Percentiles rank a stretch among this genome's conserved stretches.
These are phyloP conservation scores for Linurgus olivaceus DNA, from an alignment of 2,797 vertebrate species.

Conservation along the genomic window DNA sequence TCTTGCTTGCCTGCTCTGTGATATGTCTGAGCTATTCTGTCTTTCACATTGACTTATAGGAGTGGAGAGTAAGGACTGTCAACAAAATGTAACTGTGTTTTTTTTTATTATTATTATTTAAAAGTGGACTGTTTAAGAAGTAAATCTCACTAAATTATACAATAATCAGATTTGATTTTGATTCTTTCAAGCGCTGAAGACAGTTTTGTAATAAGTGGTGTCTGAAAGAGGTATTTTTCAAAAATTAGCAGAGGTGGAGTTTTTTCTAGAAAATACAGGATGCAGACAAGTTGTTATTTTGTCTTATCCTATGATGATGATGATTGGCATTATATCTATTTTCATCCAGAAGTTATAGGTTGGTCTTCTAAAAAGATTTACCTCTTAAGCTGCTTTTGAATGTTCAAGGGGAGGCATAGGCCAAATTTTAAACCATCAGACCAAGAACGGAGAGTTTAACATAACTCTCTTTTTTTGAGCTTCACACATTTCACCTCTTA, in stretches of 20 bases:
- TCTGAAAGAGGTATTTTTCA: not conserved
- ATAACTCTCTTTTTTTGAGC: not conserved
- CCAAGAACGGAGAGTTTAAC: not conserved
- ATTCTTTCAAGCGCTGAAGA: not conserved
- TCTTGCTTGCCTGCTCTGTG: not conserved
- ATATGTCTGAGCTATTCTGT: not conserved
- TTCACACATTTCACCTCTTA: not conserved
- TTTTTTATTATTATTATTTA: not conserved
- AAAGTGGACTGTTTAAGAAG: not conserved
- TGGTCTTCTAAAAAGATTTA: not conserved
- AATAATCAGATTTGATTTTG: not conserved
- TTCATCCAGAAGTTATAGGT: not conserved
- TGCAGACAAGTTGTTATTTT: not conserved
- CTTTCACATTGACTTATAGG: not conserved
- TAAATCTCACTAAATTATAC: not conserved
- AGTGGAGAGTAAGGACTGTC: not conserved
- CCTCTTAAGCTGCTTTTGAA: not conserved
- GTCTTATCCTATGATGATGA: not conserved
- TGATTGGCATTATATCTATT: not conserved
- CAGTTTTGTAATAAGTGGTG: not conserved
- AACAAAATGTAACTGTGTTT: not conserved
- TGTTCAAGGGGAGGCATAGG: not conserved
- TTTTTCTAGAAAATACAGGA: not conserved
- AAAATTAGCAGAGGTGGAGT: accelerated
- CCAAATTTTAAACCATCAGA: not conserved